These are phyloP conservation scores for Scaptomyza hsui DNA, from an alignment of 1,140 invertebrate genomes.

Conservation along the genomic window DNA sequence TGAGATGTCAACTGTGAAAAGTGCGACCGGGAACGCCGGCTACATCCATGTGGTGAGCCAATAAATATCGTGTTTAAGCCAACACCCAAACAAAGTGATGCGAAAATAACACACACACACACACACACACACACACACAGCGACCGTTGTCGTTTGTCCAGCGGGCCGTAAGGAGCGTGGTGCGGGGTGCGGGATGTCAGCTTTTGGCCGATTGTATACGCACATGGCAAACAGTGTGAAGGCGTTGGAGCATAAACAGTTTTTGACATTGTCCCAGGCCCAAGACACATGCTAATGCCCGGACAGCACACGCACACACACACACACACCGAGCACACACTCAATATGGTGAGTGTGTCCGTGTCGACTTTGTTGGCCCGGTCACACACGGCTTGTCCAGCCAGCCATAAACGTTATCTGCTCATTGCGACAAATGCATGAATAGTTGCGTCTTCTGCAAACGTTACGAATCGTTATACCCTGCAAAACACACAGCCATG, in stretches of 20 bases:
- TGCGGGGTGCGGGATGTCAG: neutral
- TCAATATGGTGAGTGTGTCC: slow-evolving; percentile 11
- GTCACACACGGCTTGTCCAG: slow-evolving; percentile 50
- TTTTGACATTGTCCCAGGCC: slow-evolving; percentile 77
- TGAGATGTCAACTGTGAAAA: slow-evolving; percentile 79
- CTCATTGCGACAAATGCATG: slow-evolving; percentile 69
- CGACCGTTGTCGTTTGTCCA: slow-evolving; percentile 16
- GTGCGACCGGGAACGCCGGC: slow-evolving; percentile 40
- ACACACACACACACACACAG: too few relatives aligned
- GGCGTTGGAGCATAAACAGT: slow-evolving; percentile 79
- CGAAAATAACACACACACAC: slow-evolving; percentile 54
- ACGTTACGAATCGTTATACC: slow-evolving; percentile 14
- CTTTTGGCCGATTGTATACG: slow-evolving; percentile 55
- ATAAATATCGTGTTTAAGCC: slow-evolving; percentile 81
- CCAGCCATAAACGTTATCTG: slow-evolving; percentile 76
- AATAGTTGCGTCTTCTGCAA: slow-evolving; percentile 45
- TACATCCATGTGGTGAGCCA: slow-evolving; percentile 64
- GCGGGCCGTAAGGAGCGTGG: neutral
- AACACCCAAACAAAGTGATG: slow-evolving; percentile 70
- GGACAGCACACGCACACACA: neutral
- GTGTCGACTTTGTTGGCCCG: slow-evolving; percentile 23
- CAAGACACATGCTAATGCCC: slow-evolving; percentile 78
- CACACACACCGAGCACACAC: slow-evolving; percentile 6
- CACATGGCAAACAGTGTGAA: slow-evolving; percentile 71
- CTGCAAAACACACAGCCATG: slow-evolving; percentile 2